Base-by-base conservation (phyloP, 2,888 invertebrate genomes). In the Trissolcus japonicus region DNA sequence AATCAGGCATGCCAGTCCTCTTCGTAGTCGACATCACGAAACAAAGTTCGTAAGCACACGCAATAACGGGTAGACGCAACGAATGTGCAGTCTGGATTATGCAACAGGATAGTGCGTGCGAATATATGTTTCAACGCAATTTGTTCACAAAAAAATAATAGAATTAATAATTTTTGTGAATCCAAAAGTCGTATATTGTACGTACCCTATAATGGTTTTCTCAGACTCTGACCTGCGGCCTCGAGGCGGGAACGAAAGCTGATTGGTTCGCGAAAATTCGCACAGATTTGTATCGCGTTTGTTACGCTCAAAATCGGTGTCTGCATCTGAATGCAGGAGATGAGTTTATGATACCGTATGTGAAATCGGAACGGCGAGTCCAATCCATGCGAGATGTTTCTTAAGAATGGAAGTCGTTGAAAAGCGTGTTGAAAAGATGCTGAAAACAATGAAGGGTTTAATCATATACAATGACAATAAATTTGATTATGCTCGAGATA, bases 1-100 rank as follows among this genome's bases (percentile, higher is more conserved):
- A 78, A 78, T 78, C 75, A 78, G 75, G 75, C 75, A 78, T 78
- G 67, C 71, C 67, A 67, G 78, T 78, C 55, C 73, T 69, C 72
- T 66, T 78, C 76, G 69, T 76, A 71, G 76, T 76, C 69, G 60
- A 69, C 76, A 76, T 76, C 69, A 65, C 65, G 60, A 69, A 76
- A 76, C 69, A 71, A 76, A 69, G 76, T 76, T 76, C 51, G 61
- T 65, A 76, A 76, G 76, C 67, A 65, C 65, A 61, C 66, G 73
- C 65, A 71, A 79, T 80, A 75, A 69, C 65, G 68, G 59, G 54
- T 55, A 59, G 68, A 76, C 61, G 54, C 51, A 43, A 59, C 41
- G 63, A 54, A 59, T 55, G 25, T 56, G 69, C 59, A 50, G 25
- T 56, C 29, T 53, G 60, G 41, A 50, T 66, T 66, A 55, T 60